Evolutionary conservation across 2,797 vertebrate species (phyloP).

Genomic region (Chiloscyllium punctatum): DNA sequence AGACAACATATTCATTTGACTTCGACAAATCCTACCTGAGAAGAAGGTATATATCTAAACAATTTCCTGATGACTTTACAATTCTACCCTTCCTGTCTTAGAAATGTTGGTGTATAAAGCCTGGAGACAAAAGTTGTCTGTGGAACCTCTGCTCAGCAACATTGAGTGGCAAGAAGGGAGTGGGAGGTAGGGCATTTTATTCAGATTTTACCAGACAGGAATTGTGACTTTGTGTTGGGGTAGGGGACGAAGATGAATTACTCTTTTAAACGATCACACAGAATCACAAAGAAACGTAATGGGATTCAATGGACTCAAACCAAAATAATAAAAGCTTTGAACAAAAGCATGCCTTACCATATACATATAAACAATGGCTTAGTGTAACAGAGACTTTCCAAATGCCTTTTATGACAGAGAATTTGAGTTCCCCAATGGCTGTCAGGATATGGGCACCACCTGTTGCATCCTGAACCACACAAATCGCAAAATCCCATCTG

Average conservation of each 20-base stretch:
- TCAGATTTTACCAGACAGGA: not conserved
- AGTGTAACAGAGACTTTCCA: not conserved
- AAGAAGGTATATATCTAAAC: too few relatives aligned
- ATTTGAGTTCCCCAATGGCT: constrained; percentile 1
- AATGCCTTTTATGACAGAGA: not conserved
- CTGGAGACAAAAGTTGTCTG: not conserved
- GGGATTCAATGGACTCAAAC: not conserved
- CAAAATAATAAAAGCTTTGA: not conserved
- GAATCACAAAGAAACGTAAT: constrained; percentile 2
- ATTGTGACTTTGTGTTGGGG: not conserved
- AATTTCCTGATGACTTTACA: not conserved
- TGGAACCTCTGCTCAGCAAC: not conserved
- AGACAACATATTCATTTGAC: not conserved
- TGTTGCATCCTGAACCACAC: not conserved
- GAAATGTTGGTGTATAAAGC: not conserved
- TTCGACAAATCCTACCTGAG: not conserved
- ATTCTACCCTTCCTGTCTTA: not conserved
- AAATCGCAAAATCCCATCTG: not conserved
- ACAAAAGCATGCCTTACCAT: not conserved
- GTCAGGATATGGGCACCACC: not conserved
- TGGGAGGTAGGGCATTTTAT: not conserved
- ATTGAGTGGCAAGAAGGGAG: not conserved
- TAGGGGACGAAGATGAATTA: not conserved
- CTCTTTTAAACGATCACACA: not conserved
- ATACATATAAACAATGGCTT: not conserved